Conservation (phyloP, 1,140 invertebrate genomes). For the Gryllus bimaculatus region DNA sequence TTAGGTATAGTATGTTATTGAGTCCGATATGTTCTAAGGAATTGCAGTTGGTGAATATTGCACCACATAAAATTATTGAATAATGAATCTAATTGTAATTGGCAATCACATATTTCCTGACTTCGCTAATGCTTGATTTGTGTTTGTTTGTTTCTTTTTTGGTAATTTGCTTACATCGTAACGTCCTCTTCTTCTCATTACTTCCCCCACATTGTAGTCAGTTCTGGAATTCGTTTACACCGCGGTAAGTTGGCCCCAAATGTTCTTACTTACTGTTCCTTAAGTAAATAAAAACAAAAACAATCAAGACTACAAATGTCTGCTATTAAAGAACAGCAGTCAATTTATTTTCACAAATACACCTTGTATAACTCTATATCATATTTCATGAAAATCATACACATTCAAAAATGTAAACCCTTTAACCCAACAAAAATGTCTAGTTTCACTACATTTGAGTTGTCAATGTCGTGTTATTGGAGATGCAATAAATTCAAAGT, state of each 20-base stretch:
- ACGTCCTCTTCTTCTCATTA: constrained; percentile 46
- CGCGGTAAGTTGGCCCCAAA: constrained; percentile 67
- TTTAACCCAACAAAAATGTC: background rate
- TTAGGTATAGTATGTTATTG: too few relatives aligned
- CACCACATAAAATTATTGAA: background rate
- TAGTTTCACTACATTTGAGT: background rate
- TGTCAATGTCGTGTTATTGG: too few relatives aligned
- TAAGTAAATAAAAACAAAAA: constrained; percentile 20
- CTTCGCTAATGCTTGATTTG: constrained; percentile 1
- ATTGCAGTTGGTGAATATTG: background rate
- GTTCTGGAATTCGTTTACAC: constrained; percentile 94
- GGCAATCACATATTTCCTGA: background rate
- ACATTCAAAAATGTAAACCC: background rate
- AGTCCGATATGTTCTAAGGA: background rate
- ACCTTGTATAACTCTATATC: background rate
- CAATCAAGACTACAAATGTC: background rate
- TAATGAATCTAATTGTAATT: background rate
- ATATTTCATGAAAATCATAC: background rate
- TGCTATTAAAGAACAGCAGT: background rate
- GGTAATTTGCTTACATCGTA: constrained; percentile 23
- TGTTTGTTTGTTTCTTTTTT: constrained; percentile 13
- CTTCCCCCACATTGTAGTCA: constrained; percentile 65
- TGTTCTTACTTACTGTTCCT: constrained; percentile 20
- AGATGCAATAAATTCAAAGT: too few relatives aligned
- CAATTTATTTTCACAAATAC: constrained; percentile 5